Evolutionary conservation across 2,113 vertebrate genomes (phyloP), one percentile per base, ranked within the genome.

Genomic region (Paracanthobrama guichenoti): DNA sequence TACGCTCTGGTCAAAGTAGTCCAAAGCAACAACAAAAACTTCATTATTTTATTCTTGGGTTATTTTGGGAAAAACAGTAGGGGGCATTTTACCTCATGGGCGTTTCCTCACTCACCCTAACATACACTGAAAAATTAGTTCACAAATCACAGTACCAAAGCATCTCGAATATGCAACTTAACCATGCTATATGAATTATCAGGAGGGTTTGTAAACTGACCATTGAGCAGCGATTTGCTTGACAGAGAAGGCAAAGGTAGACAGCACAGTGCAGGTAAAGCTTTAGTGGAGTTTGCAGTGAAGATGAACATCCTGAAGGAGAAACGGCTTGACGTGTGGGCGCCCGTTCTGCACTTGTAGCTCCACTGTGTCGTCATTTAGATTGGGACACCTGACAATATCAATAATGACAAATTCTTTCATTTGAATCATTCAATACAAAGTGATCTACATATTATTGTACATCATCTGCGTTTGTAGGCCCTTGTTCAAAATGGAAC

Each of bases 301-400:
- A 93, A 94, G 7, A 75, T 76, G 46, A 95, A 94, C 88, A 92
- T 91, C 12, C 20, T 88, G 87, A 95, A 94, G 82, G 93, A 92
- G 90, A 94, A 94, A 42, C 85, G 87, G n/a, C 91, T 76, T 48
- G 66, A 81, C 57, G 88, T 90, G 60, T 93, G 92, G 69, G 88
- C 3, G 0, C n/a, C 93, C 92, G 1, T 92, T 93, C 66, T 92
- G 87, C 42, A 90, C n/a, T n/a, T n/a, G 3, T 2, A 95, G 24
- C 1, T 83, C 20, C 50, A 94, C 91, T 0, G 92, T 92, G 2
- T 79, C 69, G 13, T 94, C 92, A 0, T 53, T 44, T 84, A 73
- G 2, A 79, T 90, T 91, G 6, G 93, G 92, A 88, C 94, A 94
- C 85, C 94, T 94, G 83, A 67, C 18, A 83, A 64, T 8, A 31